phyloP scores from a whole-genome alignment of 2,888 invertebrate species.

The Eumacrocentrus americanus region DNA sequence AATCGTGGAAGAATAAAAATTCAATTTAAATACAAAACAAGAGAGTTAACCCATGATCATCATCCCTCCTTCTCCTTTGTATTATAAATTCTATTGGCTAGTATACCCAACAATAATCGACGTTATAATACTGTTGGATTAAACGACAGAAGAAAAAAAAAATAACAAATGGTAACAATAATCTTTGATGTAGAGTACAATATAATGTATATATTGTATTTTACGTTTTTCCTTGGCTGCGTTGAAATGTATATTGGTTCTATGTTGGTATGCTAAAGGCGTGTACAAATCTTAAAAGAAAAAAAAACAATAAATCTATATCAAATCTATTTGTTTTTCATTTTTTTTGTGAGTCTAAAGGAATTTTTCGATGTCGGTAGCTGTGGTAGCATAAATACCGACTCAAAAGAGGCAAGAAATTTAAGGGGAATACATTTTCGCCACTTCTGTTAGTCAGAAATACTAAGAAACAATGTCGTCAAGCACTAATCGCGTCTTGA shows the following conservation, averaged over 20 bases:
- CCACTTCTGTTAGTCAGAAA: neutral
- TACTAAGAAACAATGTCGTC: neutral
- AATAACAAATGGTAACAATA: neutral
- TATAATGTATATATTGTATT: slow-evolving; percentile 53
- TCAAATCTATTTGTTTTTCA: slow-evolving; percentile 22
- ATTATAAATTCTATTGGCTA: slow-evolving; percentile 46
- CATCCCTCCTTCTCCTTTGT: slow-evolving; percentile 47
- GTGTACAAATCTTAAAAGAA: slow-evolving; percentile 56
- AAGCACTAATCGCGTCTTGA: slow-evolving; percentile 59
- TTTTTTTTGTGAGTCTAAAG: neutral
- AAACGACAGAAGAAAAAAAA: neutral
- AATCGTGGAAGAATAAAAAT: slow-evolving; percentile 21
- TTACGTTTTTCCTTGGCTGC: slow-evolving; percentile 55
- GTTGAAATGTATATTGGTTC: slow-evolving; percentile 56
- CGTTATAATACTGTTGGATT: slow-evolving; percentile 7
- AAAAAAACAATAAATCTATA: slow-evolving; percentile 39
- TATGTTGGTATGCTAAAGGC: slow-evolving; percentile 55
- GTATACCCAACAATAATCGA: slow-evolving; percentile 45
- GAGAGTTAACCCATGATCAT: slow-evolving; percentile 29
- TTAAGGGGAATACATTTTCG: neutral
- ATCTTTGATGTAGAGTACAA: slow-evolving; percentile 45
- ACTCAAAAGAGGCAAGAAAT: neutral
- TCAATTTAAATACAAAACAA: slow-evolving; percentile 9
- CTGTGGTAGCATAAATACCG: neutral
- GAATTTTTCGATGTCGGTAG: neutral